phyloP scores from a whole-genome alignment of 1,140 invertebrate genomes.

The Drosophila arawakana region DNA sequence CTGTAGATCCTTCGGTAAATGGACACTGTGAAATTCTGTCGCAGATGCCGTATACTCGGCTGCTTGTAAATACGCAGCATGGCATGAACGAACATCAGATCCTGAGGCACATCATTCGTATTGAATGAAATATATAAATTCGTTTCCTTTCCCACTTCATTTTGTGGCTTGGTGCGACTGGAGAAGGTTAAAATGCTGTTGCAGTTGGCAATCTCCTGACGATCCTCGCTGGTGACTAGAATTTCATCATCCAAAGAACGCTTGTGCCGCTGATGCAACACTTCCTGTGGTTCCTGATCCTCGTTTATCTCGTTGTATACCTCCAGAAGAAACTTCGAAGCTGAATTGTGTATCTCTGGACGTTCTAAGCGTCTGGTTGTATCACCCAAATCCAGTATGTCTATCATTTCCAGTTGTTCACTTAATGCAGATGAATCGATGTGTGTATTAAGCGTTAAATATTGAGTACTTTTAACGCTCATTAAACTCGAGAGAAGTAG shows the following conservation, averaged over 20 bases:
- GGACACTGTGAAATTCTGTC: slow-evolving; percentile 59
- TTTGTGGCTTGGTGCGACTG: slow-evolving; percentile 45
- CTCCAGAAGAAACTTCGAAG: slow-evolving; percentile 76
- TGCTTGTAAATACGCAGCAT: slow-evolving; percentile 72
- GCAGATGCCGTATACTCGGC: slow-evolving; percentile 36
- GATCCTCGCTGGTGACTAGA: slow-evolving; percentile 68
- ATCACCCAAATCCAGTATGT: slow-evolving; percentile 65
- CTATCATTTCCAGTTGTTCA: slow-evolving; percentile 72
- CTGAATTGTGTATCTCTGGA: slow-evolving; percentile 60
- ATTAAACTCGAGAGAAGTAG: slow-evolving; percentile 6
- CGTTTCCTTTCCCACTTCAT: slow-evolving; percentile 1
- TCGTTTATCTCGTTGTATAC: slow-evolving; percentile 79
- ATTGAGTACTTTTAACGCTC: slow-evolving; percentile 28
- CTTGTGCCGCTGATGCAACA: slow-evolving; percentile 63
- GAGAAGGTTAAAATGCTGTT: slow-evolving; percentile 79
- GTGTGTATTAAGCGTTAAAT: slow-evolving; percentile 38
- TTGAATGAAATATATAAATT: slow-evolving; percentile 69
- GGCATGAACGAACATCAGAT: slow-evolving; percentile 64
- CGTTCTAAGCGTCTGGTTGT: slow-evolving; percentile 42
- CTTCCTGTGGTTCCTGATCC: slow-evolving; percentile 64
- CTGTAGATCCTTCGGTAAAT: slow-evolving; percentile 59
- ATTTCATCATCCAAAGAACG: slow-evolving; percentile 69
- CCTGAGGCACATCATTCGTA: slow-evolving; percentile 70
- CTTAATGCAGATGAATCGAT: slow-evolving; percentile 27
- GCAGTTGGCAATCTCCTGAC: slow-evolving; percentile 72